Base-by-base conservation (phyloP, 2,113 vertebrate genomes). In the Cyanoderma ruficeps region DNA sequence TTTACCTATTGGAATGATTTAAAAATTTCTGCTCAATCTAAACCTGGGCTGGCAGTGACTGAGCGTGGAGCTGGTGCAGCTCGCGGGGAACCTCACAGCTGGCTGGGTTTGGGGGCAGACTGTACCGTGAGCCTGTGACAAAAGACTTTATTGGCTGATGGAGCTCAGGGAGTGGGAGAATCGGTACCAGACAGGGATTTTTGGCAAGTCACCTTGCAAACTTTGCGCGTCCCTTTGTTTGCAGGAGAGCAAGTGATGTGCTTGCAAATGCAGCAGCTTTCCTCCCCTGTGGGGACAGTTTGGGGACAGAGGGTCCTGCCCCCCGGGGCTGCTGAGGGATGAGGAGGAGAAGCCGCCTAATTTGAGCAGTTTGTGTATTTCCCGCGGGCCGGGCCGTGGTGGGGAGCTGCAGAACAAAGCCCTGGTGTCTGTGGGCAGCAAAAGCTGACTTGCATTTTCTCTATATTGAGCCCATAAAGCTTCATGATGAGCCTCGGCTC, bases 331-430 rank as follows among this genome's bases (percentile, higher is more conserved):
- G 86, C 8, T 16, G 27, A 15, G 42, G 82, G 60, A 41, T 47
- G 28, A 13, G 59, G 31, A 80, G 71, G 3, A 50, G 15, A 8
- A 35, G 2, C 30, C 13, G 35, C n/a, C 47, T 2, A 7, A 9
- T 11, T 31, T 6, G 8, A 0, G 52, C 44, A 20, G 1, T 30
- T 15, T 35, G 27, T 5, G 50, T 3, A 1, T 57, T 47, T 64
- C 56, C 60, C n/a, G 0, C 0, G 25, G 30, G 63, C 10, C 52
- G 7, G 44, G 15, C 4, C 6, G 0, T 2, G 35, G 3, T 4
- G 7, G 19, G 23, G 14, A 60, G 70, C 68, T 7, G 37, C 69
- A 30, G 41, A 21, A 18, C 77, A 3, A 6, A 31, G 41, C 1
- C 14, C 0, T 2, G 18, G 8, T 10, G 68, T 27, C 28, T 5